phyloP scores from a whole-genome alignment of 2,888 invertebrate genomes.

The Sussaba pulchella region DNA sequence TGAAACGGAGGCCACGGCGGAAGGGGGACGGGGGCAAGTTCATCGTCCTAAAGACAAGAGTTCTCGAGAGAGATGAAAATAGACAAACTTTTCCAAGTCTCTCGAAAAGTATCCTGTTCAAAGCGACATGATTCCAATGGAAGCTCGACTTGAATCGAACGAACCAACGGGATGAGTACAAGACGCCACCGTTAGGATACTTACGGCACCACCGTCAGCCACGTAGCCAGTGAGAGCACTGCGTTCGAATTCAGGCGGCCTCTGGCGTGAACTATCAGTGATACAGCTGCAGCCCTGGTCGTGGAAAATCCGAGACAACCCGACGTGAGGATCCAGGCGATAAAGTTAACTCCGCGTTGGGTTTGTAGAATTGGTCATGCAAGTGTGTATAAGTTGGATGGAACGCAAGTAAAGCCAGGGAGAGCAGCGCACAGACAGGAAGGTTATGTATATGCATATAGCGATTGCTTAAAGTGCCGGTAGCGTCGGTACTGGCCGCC shows the following conservation, averaged over 20 bases:
- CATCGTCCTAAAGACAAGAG: conserved; percentile 69
- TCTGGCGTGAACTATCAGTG: conserved; percentile 76
- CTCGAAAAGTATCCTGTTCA: conserved; percentile 57
- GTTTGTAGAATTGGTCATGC: conserved; percentile 68
- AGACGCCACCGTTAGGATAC: conserved; percentile 19
- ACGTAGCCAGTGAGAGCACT: too few species aligned
- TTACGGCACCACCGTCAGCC: background rate
- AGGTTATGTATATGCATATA: conserved; percentile 35
- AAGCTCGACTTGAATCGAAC: conserved; percentile 58
- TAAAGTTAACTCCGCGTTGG: conserved; percentile 74
- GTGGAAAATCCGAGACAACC: conserved; percentile 67
- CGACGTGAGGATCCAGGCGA: conserved; percentile 71
- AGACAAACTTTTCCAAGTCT: conserved; percentile 78
- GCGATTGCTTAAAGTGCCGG: conserved; percentile 17
- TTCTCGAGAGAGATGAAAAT: conserved; percentile 79
- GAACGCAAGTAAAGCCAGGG: conserved; percentile 54
- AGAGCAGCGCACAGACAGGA: conserved; percentile 15
- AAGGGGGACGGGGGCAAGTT: conserved; percentile 21
- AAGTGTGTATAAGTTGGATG: conserved; percentile 64
- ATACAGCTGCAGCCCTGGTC: conserved; percentile 79
- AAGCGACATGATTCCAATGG: conserved; percentile 44
- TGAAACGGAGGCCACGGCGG: too few species aligned
- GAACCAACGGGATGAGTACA: conserved; percentile 54
- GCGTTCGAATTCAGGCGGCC: conserved; percentile 32
- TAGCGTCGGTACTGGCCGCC: conserved; percentile 40